phyloP scores from a whole-genome alignment of 2,113 vertebrate genomes.

The Siphamia tubifer region DNA sequence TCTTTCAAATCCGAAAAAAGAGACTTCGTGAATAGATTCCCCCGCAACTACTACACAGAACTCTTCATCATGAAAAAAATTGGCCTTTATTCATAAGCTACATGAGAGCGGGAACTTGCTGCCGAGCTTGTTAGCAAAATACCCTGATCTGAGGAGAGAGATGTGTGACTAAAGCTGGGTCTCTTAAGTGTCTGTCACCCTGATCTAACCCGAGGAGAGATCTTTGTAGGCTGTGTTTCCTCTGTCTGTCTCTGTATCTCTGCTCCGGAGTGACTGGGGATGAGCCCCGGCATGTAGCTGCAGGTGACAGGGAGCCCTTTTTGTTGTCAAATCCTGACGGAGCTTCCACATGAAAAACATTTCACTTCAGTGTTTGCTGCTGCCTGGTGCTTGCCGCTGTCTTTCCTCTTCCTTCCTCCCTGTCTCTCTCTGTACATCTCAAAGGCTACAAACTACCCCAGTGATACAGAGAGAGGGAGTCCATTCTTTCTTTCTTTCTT shows the following conservation, averaged over 20 bases:
- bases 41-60: conserved; percentile 54
- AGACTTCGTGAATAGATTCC: conserved; percentile 58
- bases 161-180: conserved; percentile 69
- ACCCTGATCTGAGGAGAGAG: conserved; percentile 72
- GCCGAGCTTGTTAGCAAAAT: conserved; percentile 77
- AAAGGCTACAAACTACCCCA: conserved; percentile 56
- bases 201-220: conserved; percentile 67
- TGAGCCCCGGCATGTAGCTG: conserved; percentile 66
- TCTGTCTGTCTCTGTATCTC: conserved; percentile 24
- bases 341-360: conserved; percentile 71
- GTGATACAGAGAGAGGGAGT: conserved; percentile 54
- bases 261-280: conserved; percentile 48
- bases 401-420: conserved; percentile 53
- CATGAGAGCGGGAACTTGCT: conserved; percentile 47
- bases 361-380: conserved; percentile 40
- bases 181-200: conserved; percentile 78
- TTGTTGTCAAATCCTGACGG: conserved; percentile 74
- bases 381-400: conserved; percentile 20
- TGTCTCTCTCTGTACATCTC: conserved; percentile 56
- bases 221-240: conserved; percentile 67
- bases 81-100: conserved; percentile 56
- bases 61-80: conserved; percentile 64
- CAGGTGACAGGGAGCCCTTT: conserved; percentile 76
- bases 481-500: conserved; percentile 26
- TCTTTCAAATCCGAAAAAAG: conserved; percentile 60